Percentiles rank a stretch among this genome's conserved stretches.
Evolutionary conservation across 2,113 vertebrate species (phyloP).

Genomic region (Peucedramus taeniatus): DNA sequence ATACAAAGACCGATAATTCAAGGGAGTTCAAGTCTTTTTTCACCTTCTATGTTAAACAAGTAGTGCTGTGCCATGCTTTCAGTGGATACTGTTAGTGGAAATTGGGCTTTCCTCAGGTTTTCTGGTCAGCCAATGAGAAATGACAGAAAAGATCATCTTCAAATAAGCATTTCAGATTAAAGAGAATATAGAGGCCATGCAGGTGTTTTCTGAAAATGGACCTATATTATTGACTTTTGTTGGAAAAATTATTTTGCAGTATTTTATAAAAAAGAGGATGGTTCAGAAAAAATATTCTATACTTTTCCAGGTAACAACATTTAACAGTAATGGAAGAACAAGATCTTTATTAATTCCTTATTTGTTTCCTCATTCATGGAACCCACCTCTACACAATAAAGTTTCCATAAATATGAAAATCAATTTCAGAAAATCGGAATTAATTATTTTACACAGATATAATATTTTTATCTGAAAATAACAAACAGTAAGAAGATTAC

Average conservation of each 20-base stretch:
- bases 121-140: not conserved
- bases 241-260: not conserved
- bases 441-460: not conserved
- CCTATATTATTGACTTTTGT: not conserved
- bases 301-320: not conserved
- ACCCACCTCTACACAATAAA: accelerated
- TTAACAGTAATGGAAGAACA: not conserved
- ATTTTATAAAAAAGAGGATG: not conserved
- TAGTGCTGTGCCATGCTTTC: not conserved
- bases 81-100: not conserved
- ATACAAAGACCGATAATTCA: not conserved
- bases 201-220: not conserved
- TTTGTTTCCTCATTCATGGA: not conserved
- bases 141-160: not conserved
- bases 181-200: not conserved
- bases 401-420: not conserved
- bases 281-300: not conserved
- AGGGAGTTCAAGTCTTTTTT: not conserved
- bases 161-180: not conserved
- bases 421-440: not conserved
- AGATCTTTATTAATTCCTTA: not conserved
- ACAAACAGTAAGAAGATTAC: not conserved
- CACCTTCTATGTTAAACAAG: not conserved
- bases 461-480: not conserved
- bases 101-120: not conserved